Base-by-base conservation (phyloP, 2,888 invertebrate genomes). In the Cyrtodaria siliqua region DNA sequence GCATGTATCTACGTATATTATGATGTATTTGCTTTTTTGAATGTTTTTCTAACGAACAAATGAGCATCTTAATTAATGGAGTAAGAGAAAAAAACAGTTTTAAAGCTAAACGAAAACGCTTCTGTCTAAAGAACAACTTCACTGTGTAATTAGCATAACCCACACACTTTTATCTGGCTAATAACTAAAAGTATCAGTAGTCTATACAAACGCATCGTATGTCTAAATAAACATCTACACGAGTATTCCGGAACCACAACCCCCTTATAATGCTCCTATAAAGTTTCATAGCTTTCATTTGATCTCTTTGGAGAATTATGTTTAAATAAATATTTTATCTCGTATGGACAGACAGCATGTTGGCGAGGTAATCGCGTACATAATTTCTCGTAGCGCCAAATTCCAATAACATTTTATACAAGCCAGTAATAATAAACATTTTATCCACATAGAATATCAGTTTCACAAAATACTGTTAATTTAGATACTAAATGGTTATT, bases 401-500 rank as follows among this genome's bases (percentile, higher is more conserved):
- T n/a, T 14, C 27, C 27, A 26, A 53, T 26, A 3, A 53, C 26
- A 27, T 12, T 53, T 53, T 53, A 26, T 14, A 53, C 26, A 26
- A 61, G 20, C 33, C 33, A 33, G 33, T 33, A 33, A 33, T 33
- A 33, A 33, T 62, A 71, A 71, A 73, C 72, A 61, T 56, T 44
- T 52, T 59, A 63, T 68, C 63, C 68, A 56, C 53, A 50, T n/a
- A 52, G 29, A 50, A 60, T 62, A 74, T 74, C 74, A 59, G 33
- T 68, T 74, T 74, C 74, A 63, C 57, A 63, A 60, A 61, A 56
- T 56, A 61, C 27, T 62, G 62, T 74, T 74, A 74, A 68, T 68
- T 59, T 53, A 52, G 74, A 62, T 44, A 63, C 57, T 68, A 52
- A 63, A 47, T 73, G 47, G 63, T 24, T 63, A 57, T 62, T 60